Conservation (phyloP, 2,113 vertebrate genomes). For the human region GRCh38 chr4:183422501-183423000, state of each 20-base stretch:
- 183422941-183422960: background rate
- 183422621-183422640: background rate
- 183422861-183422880: background rate
- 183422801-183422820: background rate
- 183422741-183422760: background rate
- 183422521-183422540: background rate
- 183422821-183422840: background rate
- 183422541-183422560: background rate
- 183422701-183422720: background rate
- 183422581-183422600: background rate
- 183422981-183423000: background rate
- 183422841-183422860: background rate
- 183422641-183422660: background rate
- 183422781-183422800: background rate
- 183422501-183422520: background rate
- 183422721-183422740: background rate
- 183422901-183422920: background rate
- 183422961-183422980: background rate
- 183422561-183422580: background rate
- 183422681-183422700: background rate
- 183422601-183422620: background rate
- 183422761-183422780: background rate
- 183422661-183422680: background rate
- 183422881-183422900: background rate
- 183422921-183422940: background rate